These are phyloP conservation scores for Argynnis bischoffii DNA, from an alignment of 2,888 invertebrate genomes.

Conservation along the genomic window DNA sequence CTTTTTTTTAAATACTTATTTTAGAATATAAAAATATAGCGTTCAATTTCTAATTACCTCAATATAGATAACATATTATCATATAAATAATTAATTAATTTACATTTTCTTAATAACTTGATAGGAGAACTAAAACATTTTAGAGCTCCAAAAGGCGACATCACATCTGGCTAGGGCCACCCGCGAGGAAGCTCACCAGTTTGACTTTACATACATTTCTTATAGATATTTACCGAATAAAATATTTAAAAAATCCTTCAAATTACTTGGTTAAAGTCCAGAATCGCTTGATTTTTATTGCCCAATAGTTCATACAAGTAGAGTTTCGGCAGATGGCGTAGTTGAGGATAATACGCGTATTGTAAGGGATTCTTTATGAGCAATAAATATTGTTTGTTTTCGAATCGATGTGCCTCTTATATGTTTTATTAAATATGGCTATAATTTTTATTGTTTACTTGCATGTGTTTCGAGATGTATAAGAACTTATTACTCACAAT, in stretches of 20 bases:
- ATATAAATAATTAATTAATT: too few relatives aligned
- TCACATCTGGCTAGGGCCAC: slow-evolving; percentile 72
- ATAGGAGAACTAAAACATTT: slow-evolving; percentile 48
- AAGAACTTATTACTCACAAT: neutral
- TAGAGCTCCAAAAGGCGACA: slow-evolving; percentile 54
- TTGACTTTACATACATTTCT: slow-evolving; percentile 59
- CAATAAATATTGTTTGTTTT: slow-evolving; percentile 61
- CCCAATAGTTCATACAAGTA: slow-evolving; percentile 6
- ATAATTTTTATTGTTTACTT: slow-evolving; percentile 17
- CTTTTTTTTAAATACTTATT: too few relatives aligned
- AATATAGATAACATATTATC: too few relatives aligned
- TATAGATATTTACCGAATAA: slow-evolving; percentile 11
- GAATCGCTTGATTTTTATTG: slow-evolving; percentile 34
- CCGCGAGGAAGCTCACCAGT: slow-evolving; percentile 60
- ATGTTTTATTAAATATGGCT: slow-evolving; percentile 36
- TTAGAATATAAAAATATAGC: too few relatives aligned
- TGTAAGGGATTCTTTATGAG: slow-evolving; percentile 55
- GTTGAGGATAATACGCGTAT: slow-evolving; percentile 61
- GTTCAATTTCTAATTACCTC: too few relatives aligned
- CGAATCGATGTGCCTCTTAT: slow-evolving; percentile 50
- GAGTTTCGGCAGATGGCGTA: slow-evolving; percentile 69
- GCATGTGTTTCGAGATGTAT: slow-evolving; percentile 16
- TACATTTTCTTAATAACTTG: neutral
- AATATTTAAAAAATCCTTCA: slow-evolving; percentile 34
- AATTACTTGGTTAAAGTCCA: slow-evolving; percentile 28